These are phyloP conservation scores for Clivina fossor DNA, from an alignment of 2,888 invertebrate genomes.

Conservation along the genomic window DNA sequence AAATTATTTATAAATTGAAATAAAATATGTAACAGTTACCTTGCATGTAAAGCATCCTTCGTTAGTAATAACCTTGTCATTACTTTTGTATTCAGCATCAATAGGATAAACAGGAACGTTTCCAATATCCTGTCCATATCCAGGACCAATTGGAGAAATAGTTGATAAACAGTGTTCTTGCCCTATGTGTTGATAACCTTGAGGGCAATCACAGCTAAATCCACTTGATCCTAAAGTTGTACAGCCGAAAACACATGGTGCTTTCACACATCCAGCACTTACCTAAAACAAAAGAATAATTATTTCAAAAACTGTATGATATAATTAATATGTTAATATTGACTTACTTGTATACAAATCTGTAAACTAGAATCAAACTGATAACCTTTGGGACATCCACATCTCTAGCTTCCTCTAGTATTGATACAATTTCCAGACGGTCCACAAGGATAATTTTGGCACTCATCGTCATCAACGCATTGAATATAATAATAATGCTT, in stretches of 20 bases:
- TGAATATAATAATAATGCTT: constrained; percentile 66
- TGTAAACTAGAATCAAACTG: constrained; percentile 69
- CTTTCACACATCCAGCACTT: constrained; percentile 69
- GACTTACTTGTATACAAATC: constrained; percentile 70
- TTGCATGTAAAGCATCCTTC: constrained; percentile 90
- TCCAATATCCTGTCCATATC: constrained; percentile 66
- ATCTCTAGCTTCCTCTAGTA: constrained; percentile 71
- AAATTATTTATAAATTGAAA: too few relatives aligned
- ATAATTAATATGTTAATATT: constrained; percentile 10
- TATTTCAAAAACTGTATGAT: too few relatives aligned
- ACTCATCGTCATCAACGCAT: constrained; percentile 75
- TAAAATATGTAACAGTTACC: constrained; percentile 58
- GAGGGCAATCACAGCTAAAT: constrained; percentile 79
- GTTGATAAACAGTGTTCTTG: constrained; percentile 59
- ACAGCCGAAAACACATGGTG: constrained; percentile 84
- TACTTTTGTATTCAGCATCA: constrained; percentile 60
- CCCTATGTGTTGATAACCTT: constrained; percentile 79
- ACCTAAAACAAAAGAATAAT: constrained; percentile 60
- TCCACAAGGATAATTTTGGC: constrained; percentile 68
- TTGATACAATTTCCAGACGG: constrained; percentile 68
- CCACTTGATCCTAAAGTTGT: constrained; percentile 62
- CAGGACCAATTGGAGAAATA: constrained; percentile 47
- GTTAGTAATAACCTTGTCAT: constrained; percentile 74
- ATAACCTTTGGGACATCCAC: constrained; percentile 75
- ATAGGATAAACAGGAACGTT: constrained; percentile 74